These are phyloP conservation scores for Thryonomys swinderianus DNA, from an alignment of 2,113 vertebrate genomes.

Conservation along the genomic window DNA sequence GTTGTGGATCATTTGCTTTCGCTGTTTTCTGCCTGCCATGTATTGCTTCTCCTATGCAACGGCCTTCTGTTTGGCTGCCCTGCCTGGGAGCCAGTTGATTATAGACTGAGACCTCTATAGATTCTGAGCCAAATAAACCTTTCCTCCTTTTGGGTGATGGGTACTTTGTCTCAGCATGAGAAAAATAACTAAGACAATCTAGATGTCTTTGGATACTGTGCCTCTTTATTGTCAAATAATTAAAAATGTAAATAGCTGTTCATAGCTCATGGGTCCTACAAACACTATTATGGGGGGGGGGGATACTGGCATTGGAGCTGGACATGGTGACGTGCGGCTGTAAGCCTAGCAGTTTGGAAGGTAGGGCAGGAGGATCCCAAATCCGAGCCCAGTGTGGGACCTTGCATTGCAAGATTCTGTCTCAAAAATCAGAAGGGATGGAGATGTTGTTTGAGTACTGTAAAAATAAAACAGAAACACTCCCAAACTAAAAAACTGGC, in stretches of 20 bases:
- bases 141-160: not conserved
- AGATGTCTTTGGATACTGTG: not conserved
- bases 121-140: not conserved
- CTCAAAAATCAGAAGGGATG: not conserved
- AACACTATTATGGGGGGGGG: too few species aligned
- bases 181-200: not conserved
- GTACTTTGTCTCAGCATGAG: not conserved
- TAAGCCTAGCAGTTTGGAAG: not conserved
- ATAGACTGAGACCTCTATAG: not conserved
- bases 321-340: not conserved
- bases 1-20: not conserved
- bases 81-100: not conserved
- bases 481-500: not conserved
- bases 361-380: not conserved
- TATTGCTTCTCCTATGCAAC: not conserved
- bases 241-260: slow-evolving; percentile 32
- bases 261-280: not conserved
- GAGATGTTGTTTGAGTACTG: not conserved
- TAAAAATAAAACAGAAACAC: not conserved
- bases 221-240: not conserved
- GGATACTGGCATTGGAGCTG: not conserved
- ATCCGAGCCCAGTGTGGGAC: not conserved
- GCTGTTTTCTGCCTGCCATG: not conserved
- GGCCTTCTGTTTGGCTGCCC: not conserved
- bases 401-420: not conserved